A percentile compares a stretch with the other conserved stretches of the same genome.
Conservation (phyloP, 1,140 invertebrate genomes). For the Yoshiicerus persimilis region DNA sequence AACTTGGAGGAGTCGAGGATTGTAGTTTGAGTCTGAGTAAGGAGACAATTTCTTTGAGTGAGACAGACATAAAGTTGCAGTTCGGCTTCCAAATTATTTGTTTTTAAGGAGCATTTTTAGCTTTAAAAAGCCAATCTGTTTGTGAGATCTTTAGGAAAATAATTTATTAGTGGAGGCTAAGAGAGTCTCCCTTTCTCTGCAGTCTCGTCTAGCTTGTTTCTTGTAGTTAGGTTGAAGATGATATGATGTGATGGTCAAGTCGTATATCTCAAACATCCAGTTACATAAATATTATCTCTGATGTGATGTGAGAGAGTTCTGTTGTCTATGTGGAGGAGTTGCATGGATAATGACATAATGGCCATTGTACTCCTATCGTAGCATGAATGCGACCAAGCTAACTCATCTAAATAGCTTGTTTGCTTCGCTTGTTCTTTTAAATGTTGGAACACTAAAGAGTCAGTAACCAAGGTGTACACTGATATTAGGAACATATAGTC, state of each 20-base stretch:
- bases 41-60: neutral
- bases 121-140: conserved; percentile 8
- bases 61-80: conserved; percentile 19
- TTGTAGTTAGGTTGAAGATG: neutral
- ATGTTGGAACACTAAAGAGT: neutral
- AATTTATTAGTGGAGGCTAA: conserved; percentile 7
- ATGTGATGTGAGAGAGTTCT: neutral
- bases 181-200: neutral
- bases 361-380: neutral
- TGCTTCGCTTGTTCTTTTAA: neutral
- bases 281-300: neutral
- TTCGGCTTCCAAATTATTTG: conserved; percentile 10
- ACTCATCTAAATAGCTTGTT: neutral
- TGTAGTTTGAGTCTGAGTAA: neutral
- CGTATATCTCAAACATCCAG: neutral
- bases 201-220: neutral
- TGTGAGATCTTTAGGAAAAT: neutral
- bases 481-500: neutral
- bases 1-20: neutral
- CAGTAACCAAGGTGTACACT: neutral
- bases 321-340: neutral
- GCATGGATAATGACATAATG: neutral
- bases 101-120: conserved; percentile 13
- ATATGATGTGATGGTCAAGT: conserved; percentile 10
- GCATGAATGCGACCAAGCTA: neutral